Evolutionary conservation across 2,113 vertebrate species (phyloP).

Genomic region (Neomonachus schauinslandi): DNA sequence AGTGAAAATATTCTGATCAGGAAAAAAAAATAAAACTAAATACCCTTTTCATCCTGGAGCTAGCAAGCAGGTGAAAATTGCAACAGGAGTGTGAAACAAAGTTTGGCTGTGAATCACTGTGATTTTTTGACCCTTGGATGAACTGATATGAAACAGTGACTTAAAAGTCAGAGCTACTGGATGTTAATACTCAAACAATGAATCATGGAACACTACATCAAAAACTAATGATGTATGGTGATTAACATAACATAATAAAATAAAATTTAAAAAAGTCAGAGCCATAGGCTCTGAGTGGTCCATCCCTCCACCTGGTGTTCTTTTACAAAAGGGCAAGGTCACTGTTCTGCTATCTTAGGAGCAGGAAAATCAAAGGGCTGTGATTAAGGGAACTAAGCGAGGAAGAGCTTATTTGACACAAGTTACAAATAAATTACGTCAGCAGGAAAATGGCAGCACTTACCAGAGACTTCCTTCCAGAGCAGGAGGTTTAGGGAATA

Average conservation of each 20-base stretch:
- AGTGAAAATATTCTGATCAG: neutral
- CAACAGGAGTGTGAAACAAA: neutral
- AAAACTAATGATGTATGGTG: no score
- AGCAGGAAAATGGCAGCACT: neutral
- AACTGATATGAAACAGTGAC: neutral
- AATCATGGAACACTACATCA: no score
- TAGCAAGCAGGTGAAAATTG: neutral
- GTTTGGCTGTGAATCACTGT: neutral
- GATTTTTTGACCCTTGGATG: neutral
- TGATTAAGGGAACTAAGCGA: neutral
- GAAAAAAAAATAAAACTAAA: neutral
- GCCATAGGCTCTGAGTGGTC: rapidly evolving
- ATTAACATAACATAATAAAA: no score
- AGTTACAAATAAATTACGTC: neutral
- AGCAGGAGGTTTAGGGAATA: neutral
- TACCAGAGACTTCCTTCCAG: neutral
- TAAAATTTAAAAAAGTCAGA: no score
- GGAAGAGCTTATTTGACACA: neutral
- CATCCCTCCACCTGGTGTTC: neutral
- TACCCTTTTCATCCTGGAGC: neutral
- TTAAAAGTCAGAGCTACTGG: neutral
- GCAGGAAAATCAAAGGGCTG: neutral
- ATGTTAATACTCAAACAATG: no score
- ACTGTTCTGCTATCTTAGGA: neutral
- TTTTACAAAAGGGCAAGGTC: neutral